phyloP scores from a whole-genome alignment of 1,140 invertebrate genomes.

The Oedothorax gibbosus region DNA sequence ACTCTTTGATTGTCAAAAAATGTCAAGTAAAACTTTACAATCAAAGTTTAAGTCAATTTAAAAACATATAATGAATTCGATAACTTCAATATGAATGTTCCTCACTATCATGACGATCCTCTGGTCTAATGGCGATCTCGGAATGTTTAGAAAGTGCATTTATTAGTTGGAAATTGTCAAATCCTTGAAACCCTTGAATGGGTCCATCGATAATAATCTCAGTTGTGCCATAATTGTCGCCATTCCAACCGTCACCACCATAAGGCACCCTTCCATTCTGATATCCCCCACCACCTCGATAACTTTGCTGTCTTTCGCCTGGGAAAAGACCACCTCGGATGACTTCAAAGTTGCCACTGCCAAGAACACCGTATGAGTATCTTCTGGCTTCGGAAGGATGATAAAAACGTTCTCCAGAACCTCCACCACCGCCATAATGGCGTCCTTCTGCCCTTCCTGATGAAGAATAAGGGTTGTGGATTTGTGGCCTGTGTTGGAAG shows the following conservation, averaged over 20 bases:
- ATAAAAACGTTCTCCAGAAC: slow-evolving; percentile 29
- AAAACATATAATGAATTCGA: background rate
- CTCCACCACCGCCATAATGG: background rate
- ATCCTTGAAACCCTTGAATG: slow-evolving; percentile 64
- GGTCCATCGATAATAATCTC: slow-evolving; percentile 63
- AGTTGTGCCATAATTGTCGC: slow-evolving; percentile 34
- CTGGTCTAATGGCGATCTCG: slow-evolving; percentile 33
- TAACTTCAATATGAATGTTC: background rate
- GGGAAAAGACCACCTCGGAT: slow-evolving; percentile 64
- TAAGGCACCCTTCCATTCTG: slow-evolving; percentile 28
- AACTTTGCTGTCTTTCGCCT: slow-evolving; percentile 27
- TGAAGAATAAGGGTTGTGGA: slow-evolving; percentile 19
- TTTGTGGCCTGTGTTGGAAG: background rate
- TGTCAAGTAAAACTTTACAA: background rate
- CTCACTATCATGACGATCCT: slow-evolving; percentile 15
- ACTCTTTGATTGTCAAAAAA: background rate
- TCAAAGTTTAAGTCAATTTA: background rate
- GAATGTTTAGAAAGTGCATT: slow-evolving; percentile 60
- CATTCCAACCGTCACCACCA: background rate
- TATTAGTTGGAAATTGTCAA: slow-evolving; percentile 63
- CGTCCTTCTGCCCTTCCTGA: slow-evolving; percentile 17
- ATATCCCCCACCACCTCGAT: slow-evolving; percentile 5
- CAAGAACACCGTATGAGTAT: slow-evolving; percentile 61
- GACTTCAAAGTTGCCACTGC: slow-evolving; percentile 65
- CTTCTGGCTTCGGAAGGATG: slow-evolving; percentile 53